Evolutionary conservation across 2,113 vertebrate species (phyloP), one percentile per base, ranked within the genome.

Genomic region (Ifrita kowaldi): DNA sequence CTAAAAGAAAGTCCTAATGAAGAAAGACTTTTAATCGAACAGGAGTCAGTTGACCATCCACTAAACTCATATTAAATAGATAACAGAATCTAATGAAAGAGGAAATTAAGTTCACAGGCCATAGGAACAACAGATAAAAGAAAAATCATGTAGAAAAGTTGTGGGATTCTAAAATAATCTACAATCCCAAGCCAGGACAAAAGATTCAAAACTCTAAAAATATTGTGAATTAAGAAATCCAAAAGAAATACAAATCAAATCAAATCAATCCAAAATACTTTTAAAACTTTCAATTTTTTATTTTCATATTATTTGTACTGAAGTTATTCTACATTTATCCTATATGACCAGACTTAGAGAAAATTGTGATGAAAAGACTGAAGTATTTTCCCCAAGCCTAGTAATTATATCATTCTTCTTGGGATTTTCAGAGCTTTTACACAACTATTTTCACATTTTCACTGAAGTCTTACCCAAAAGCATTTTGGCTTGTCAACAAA

Each of bases 111-210:
- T 83, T 89, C 52, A 62, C 9, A 21, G 42, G 26, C 10, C 7
- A 68, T 8, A 65, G 14, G 3, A 87, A 5, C 11, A 84, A 65
- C 7, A 47, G 7, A 21, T 44, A 62, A 37, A 65, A 75, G 23
- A 67, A 52, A 50, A 69, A 39, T 22, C 20, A 68, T 0, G 0
- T 17, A 39, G 24, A 65, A 82, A 91, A 62, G 5, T 1, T 37
- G 7, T 17, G 39, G 5, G 3, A 81, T 78, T 42, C 16, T 82
- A 46, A 87, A 90, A 19, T 10, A 28, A 32, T 49, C 13, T 65
- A 23, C 0, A 4, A 10, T 65, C 9, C 13, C 15, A 84, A 89
- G 7, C 2, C 4, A 77, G 28, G 7, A 69, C 24, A 28, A 83
- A 93, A 87, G 7, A 57, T 22, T 57, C 2, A 69, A 39, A 76